phyloP scores from a whole-genome alignment of 2,113 vertebrate genomes.

The Orthonyx spaldingii region DNA sequence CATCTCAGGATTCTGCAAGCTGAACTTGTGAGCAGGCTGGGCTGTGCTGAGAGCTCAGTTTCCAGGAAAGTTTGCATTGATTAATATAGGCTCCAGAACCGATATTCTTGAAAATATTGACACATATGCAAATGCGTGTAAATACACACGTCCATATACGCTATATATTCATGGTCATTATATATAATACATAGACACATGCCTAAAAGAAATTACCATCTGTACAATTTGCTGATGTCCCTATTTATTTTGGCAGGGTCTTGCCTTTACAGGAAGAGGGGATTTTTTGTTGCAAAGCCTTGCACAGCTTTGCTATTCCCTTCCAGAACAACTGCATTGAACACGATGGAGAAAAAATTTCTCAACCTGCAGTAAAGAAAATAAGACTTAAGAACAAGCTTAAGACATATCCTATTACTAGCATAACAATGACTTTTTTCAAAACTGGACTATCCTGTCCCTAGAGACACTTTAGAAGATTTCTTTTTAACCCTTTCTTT shows the following conservation, averaged over 20 bases:
- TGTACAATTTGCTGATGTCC: not conserved
- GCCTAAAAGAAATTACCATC: not conserved
- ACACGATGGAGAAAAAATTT: not conserved
- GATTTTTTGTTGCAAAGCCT: not conserved
- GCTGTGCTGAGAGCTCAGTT: not conserved
- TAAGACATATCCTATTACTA: conserved; percentile 88
- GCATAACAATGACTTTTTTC: conserved; percentile 78
- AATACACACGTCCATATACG: not conserved
- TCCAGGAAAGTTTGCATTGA: not conserved
- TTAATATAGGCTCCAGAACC: not conserved
- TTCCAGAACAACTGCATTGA: conserved; percentile 49
- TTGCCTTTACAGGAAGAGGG: conserved; percentile 21
- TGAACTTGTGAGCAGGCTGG: not conserved
- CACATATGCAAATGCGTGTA: not conserved
- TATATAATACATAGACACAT: accelerated
- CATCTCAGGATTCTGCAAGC: not conserved
- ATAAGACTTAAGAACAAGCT: conserved; percentile 55
- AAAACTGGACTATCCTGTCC: conserved; percentile 69
- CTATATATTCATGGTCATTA: not conserved
- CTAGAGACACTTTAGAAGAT: conserved; percentile 51
- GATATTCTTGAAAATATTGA: not conserved
- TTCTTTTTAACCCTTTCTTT: conserved; percentile 65
- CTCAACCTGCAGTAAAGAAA: conserved; percentile 67
- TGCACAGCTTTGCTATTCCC: not conserved
- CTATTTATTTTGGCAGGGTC: conserved; percentile 51